phyloP scores from a whole-genome alignment of 2,888 invertebrate genomes.

The Noctua comes region DNA sequence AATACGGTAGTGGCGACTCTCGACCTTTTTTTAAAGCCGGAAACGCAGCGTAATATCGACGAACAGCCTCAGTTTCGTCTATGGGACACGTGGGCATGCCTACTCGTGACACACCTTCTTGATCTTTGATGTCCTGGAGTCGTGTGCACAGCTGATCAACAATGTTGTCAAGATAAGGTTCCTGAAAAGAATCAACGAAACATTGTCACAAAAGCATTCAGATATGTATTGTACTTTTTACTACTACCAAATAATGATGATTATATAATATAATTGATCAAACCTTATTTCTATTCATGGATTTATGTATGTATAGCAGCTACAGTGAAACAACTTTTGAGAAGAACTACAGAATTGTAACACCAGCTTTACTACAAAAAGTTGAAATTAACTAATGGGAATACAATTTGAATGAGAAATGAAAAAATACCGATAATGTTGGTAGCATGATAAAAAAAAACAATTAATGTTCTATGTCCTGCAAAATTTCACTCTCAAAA shows the following conservation, averaged over 20 bases:
- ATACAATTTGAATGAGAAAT: background rate
- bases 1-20: slow-evolving; percentile 85
- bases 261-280: slow-evolving; percentile 4
- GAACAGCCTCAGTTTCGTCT: slow-evolving; percentile 92
- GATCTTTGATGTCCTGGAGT: slow-evolving; percentile 92
- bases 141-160: slow-evolving; percentile 95
- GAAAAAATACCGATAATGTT: slow-evolving; percentile 7
- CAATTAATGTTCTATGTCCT: slow-evolving; percentile 7
- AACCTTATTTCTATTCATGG: background rate
- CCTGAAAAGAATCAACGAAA: slow-evolving; percentile 88
- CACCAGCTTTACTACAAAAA: slow-evolving; percentile 23
- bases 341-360: slow-evolving; percentile 11
- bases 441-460: slow-evolving; percentile 15
- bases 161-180: slow-evolving; percentile 94
- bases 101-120: slow-evolving; percentile 83
- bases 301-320: slow-evolving; percentile 38
- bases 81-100: slow-evolving; percentile 89
- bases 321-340: slow-evolving; percentile 14
- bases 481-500: slow-evolving; percentile 30
- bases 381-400: slow-evolving; percentile 8
- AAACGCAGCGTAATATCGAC: slow-evolving; percentile 94
- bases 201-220: slow-evolving; percentile 17
- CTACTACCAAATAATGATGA: slow-evolving; percentile 16
- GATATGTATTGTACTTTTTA: background rate
- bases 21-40: slow-evolving; percentile 91